Conservation (phyloP, 2,888 invertebrate species). For the Dryococelus australis region DNA sequence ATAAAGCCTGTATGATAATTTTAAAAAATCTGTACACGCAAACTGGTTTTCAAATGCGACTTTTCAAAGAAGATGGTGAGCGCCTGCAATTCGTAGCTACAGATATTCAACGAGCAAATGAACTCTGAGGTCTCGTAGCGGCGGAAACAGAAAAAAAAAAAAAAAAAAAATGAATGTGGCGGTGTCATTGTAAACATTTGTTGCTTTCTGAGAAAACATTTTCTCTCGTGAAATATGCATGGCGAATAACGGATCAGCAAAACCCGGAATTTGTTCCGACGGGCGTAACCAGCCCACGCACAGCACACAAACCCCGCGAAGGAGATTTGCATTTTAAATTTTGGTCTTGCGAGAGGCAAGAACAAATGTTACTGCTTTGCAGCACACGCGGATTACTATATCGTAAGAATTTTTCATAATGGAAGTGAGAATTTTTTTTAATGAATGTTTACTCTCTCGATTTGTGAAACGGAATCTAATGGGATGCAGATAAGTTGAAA, state of each 20-base stretch:
- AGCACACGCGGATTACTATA: not conserved
- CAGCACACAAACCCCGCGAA: not conserved
- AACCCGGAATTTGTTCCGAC: not conserved
- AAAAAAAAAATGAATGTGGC: not conserved
- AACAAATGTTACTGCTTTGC: not conserved
- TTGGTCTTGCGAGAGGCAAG: not conserved
- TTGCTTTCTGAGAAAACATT: not conserved
- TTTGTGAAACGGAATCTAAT: not conserved
- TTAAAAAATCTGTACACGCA: not conserved
- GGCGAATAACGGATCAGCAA: not conserved
- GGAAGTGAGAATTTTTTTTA: not conserved
- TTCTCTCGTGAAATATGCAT: not conserved
- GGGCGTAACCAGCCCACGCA: not conserved
- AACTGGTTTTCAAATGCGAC: not conserved
- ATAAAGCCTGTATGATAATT: not conserved
- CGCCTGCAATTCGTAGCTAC: not conserved
- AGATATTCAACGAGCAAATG: not conserved
- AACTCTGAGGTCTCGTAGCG: not conserved
- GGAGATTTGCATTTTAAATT: conserved; percentile 6
- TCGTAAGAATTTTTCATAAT: too few species aligned
- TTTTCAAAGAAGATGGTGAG: not conserved
- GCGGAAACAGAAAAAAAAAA: not conserved
- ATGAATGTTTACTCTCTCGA: not conserved
- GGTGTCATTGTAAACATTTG: not conserved
- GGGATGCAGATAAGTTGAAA: too few species aligned